Conservation (phyloP, 2,797 vertebrate genomes). For the Zenarchopterus dispar region DNA sequence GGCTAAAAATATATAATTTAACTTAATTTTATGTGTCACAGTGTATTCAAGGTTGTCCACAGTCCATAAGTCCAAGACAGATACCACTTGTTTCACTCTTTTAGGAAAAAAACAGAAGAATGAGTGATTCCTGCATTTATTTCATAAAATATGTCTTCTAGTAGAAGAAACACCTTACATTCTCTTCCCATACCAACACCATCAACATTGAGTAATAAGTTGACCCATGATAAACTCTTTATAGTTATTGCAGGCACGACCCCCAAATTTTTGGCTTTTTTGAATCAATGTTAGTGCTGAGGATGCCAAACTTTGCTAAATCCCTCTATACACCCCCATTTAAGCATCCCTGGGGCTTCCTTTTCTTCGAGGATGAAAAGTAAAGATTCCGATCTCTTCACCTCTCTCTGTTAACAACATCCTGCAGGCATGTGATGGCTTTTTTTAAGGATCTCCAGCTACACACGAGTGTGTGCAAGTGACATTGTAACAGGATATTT, state of each 20-base stretch:
- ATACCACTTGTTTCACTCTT: constrained; percentile 73
- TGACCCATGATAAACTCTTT: too few relatives aligned
- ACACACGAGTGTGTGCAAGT: constrained; percentile 29
- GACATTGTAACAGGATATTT: constrained; percentile 43
- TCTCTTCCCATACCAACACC: not conserved
- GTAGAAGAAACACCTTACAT: constrained; percentile 19
- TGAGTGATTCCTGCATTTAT: constrained; percentile 47
- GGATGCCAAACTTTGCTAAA: constrained; percentile 42
- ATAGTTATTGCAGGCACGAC: too few relatives aligned
- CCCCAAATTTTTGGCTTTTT: constrained; percentile 16
- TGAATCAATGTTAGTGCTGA: constrained; percentile 69
- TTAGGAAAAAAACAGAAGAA: constrained; percentile 51
- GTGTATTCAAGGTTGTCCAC: constrained; percentile 16
- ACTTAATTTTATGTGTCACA: constrained; percentile 27
- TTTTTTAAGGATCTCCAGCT: constrained; percentile 46
- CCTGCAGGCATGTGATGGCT: constrained; percentile 53
- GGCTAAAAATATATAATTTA: constrained; percentile 5
- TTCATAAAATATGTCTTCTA: constrained; percentile 27
- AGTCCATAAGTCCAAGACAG: not conserved
- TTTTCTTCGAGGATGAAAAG: constrained; percentile 77
- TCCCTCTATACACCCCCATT: constrained; percentile 59
- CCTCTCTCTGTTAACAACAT: constrained; percentile 67
- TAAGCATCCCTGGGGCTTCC: constrained; percentile 70
- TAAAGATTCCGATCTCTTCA: constrained; percentile 67
- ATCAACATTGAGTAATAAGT: not conserved